Conservation (phyloP, 1,140 invertebrate genomes). For the Heliconius nattereri region DNA sequence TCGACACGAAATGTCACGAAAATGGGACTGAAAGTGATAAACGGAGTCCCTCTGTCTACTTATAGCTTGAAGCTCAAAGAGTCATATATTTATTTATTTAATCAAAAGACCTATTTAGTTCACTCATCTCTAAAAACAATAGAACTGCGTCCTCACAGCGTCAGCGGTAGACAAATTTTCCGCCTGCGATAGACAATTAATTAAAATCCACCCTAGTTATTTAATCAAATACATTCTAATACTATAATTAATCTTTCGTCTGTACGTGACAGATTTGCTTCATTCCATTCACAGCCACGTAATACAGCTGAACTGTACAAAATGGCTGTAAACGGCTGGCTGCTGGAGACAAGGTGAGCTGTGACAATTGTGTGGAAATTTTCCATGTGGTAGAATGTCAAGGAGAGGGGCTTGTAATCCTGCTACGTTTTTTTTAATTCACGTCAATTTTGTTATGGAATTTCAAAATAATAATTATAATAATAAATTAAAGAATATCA, state of each 20-base stretch:
- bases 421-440: background rate
- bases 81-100: background rate
- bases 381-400: background rate
- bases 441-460: background rate
- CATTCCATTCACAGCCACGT: background rate
- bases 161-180: background rate
- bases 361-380: background rate
- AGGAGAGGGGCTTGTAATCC: background rate
- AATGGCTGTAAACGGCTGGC: background rate
- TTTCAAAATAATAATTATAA: too few species aligned
- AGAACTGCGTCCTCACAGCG: background rate
- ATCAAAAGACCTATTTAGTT: background rate
- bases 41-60: too few species aligned
- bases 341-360: background rate
- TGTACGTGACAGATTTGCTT: background rate
- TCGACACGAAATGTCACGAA: too few species aligned
- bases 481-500: too few species aligned
- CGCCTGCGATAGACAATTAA: background rate
- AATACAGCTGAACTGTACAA: background rate
- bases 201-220: slow-evolving; percentile 1
- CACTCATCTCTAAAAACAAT: background rate
- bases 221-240: background rate
- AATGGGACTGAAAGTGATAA: too few species aligned
- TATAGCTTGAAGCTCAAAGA: background rate
- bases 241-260: background rate